A percentile compares a stretch with the other conserved stretches of the same genome.
Evolutionary conservation across 2,888 invertebrate genomes (phyloP).

Genomic region (Volucella bombylans): DNA sequence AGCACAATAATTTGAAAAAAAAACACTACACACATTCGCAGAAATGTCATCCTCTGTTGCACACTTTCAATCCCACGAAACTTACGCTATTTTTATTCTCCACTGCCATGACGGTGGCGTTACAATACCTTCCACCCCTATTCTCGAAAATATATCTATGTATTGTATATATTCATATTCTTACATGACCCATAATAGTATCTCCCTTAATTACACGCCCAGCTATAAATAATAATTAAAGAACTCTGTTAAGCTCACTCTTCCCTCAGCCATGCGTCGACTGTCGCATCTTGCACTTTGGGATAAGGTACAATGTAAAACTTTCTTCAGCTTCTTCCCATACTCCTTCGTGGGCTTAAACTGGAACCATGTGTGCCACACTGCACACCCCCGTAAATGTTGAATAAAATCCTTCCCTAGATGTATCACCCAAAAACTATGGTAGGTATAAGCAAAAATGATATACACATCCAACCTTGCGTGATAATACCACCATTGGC

Average conservation of each 20-base stretch:
- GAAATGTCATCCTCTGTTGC: constrained; percentile 3
- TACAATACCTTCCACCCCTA: constrained; percentile 18
- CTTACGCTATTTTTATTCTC: constrained; percentile 18
- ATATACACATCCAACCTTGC: constrained; percentile 51
- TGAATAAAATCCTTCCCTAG: constrained; percentile 60
- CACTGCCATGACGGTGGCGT: constrained; percentile 3
- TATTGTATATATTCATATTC: too few species aligned
- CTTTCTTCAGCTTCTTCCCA: constrained; percentile 44
- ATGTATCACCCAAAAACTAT: constrained; percentile 49
- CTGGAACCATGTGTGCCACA: constrained; percentile 57
- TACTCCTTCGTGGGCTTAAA: constrained; percentile 48
- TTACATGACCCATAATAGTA: constrained; percentile 51
- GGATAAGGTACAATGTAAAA: constrained; percentile 53
- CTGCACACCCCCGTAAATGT: constrained; percentile 39
- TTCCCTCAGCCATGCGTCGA: constrained; percentile 4
- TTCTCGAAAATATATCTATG: neutral
- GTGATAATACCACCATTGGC: constrained; percentile 43
- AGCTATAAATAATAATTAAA: constrained; percentile 76
- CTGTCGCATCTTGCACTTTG: constrained; percentile 11
- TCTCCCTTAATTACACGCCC: constrained; percentile 74
- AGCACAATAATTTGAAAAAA: too few species aligned
- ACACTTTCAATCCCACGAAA: constrained; percentile 27
- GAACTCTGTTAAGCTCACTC: constrained; percentile 75
- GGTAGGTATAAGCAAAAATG: constrained; percentile 53
- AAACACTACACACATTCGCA: too few species aligned